Evolutionary conservation across 2,113 vertebrate genomes (phyloP), one percentile per base, ranked within the genome.

Genomic region (Thalassarche chlororhynchos): DNA sequence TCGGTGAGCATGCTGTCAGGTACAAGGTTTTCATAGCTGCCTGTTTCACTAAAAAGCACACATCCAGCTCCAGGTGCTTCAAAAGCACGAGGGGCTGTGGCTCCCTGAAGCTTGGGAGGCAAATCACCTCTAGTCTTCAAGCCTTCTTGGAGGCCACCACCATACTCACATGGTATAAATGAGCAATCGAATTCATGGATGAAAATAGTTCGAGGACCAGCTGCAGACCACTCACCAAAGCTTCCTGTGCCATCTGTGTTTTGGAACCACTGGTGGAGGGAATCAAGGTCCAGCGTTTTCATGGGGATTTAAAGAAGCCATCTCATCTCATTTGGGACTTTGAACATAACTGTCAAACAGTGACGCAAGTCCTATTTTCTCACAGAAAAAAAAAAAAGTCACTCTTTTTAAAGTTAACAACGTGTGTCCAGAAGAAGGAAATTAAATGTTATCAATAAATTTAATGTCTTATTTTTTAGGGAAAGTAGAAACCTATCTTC

Each of bases 1-100:
- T 10, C 2, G 0, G 16, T 1, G 18, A 10, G 17, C 2, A 0
- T 4, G 46, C 57, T 44, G 29, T 3, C 47, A 3, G 6, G 8
- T 14, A 8, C 17, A 1, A 20, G n/a, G 28, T 6, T 44, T 34
- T 4, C 58, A 3, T 4, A 31, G 20, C 34, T 6, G 10, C 1
- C 19, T 20, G 7, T 11, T 31, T 4, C 8, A 12, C 10, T 51
- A 2, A 26, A 60, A 54, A n/a, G n/a, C 34, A 9, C 40, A 1
- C 17, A 7, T 25, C 57, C 47, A 13, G 25, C 21, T 32, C 23
- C 57, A 49, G 82, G 14, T 13, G 28, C 25, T 62, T 46, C 66
- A 38, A 26, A 68, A 76, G 25, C 29, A 23, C 15, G 7, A 12
- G 31, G 47, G 17, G 40, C 29, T 69, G 38, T 1, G 24, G 26